Base-by-base conservation (phyloP, 1,140 invertebrate species). In the Papilio xuthus region DNA sequence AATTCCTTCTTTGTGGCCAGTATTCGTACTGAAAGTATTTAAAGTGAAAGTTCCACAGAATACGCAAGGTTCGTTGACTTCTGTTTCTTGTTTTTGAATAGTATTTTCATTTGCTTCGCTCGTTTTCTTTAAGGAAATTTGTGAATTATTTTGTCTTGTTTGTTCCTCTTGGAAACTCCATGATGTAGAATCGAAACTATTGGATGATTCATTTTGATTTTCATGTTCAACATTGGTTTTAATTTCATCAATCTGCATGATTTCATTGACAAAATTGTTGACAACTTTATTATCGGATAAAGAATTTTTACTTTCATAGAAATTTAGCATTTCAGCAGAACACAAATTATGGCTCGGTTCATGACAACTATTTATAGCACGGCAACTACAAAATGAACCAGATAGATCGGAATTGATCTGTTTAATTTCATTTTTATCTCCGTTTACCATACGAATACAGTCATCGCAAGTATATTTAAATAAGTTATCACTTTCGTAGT, bases 221-320 rank as follows among this genome's bases (percentile, higher is more conserved):
- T 13, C 37, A 15, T 73, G 3, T 73, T n/a, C 12, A 12, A 73
- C n/a, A 20, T 73, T 47, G 15, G 23, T 26, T 4, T 73, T 47
- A 50, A 73, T 44, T 47, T n/a, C 71, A 73, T 73, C 71, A 47
- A 50, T 23, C 23, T 73, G 71, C 71, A 73, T 73, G 4, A 73
- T 47, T 73, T 73, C 71, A 10, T 47, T 73, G 13, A 73, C 41
- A 73, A 73, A 47, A 28, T 26, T 67, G 12, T 67, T 28, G 13
- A 67, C 56, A 26, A 26, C 23, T 67, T 26, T 67, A 18, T 28
- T 67, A 28, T 67, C 60, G 18, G 60, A 28, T 28, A 12, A 4
- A 67, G 60, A 32, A 28, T 67, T 26, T 15, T 26, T 67, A 67
- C 60, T 67, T 13, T 67, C 60, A 12, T 13, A 26, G 23, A 28